Conservation (phyloP, 1,140 invertebrate species). For the Stegodyphus mimosarum region DNA sequence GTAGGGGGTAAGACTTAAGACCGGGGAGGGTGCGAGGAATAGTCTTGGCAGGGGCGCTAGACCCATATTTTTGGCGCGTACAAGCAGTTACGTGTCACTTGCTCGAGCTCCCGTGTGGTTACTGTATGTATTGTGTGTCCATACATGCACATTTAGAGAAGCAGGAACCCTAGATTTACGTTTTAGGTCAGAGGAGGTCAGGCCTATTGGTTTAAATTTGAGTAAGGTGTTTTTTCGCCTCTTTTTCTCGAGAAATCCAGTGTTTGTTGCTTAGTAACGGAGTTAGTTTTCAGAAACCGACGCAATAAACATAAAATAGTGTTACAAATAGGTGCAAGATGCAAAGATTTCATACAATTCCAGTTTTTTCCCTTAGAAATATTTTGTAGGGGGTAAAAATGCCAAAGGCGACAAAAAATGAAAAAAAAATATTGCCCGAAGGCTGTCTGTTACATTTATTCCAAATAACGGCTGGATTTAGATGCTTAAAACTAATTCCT, state of each 20-base stretch:
- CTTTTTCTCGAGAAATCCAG: not conserved
- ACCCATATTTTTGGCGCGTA: conserved; percentile 55
- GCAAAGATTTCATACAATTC: no score
- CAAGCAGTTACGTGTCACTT: conserved; percentile 50
- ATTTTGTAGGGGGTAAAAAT: no score
- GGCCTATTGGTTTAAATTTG: conserved; percentile 13
- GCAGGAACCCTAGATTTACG: conserved; percentile 44
- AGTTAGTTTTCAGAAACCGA: not conserved
- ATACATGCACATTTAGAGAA: conserved; percentile 22
- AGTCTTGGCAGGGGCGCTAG: not conserved
- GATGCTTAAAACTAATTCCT: no score
- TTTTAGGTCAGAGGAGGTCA: not conserved
- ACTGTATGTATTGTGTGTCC: conserved; percentile 25
- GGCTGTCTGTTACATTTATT: no score
- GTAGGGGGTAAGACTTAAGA: conserved; percentile 7
- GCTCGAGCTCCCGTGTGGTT: conserved; percentile 19
- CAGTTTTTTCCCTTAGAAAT: no score
- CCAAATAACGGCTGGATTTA: no score
- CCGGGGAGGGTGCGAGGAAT: not conserved
- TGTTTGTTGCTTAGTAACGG: not conserved
- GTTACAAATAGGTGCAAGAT: no score
- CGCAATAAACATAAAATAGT: no score
- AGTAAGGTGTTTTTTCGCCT: not conserved
- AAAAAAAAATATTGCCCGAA: no score
- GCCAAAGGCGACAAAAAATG: no score